A percentile compares a stretch with the other conserved stretches of the same genome.
Conservation (phyloP, 2,113 vertebrate species). For the Forbesichthys papilliferus region DNA sequence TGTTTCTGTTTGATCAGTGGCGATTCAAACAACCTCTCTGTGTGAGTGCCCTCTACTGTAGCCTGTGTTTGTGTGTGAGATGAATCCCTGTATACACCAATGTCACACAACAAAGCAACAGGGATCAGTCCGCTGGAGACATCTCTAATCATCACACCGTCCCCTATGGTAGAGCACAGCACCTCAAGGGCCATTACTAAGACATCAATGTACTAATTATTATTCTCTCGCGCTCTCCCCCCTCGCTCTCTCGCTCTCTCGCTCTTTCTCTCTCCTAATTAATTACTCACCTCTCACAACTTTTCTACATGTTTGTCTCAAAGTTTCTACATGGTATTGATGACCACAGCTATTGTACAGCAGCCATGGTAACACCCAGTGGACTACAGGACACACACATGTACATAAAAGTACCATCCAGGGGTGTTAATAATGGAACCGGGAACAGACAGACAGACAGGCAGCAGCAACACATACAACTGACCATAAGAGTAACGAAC, state of each 20-base stretch:
- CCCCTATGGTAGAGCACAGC: conserved; percentile 13
- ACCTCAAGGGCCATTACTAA: conserved; percentile 40
- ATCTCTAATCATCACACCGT: conserved; percentile 24
- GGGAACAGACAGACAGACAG: too few relatives aligned
- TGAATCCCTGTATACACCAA: conserved; percentile 39
- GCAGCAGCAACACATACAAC: too few relatives aligned
- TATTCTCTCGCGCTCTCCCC: conserved; percentile 15
- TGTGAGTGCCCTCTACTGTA: neutral
- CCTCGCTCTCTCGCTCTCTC: conserved; percentile 17
- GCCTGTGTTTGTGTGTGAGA: conserved; percentile 4
- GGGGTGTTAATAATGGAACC: too few relatives aligned
- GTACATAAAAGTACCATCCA: too few relatives aligned
- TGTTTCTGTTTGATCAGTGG: too few relatives aligned
- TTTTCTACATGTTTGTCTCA: neutral
- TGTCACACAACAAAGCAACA: conserved; percentile 45
- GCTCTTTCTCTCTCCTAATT: conserved; percentile 24
- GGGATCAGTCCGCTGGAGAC: conserved; percentile 35
- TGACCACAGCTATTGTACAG: neutral
- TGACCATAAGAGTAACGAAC: too few relatives aligned
- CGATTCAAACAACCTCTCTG: neutral
- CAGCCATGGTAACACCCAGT: conserved; percentile 1
- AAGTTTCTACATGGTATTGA: neutral
- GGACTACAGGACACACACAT: neutral
- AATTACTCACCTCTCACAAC: conserved; percentile 28
- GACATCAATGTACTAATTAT: conserved; percentile 32